These are phyloP conservation scores for Herpetotheres cachinnans DNA, from an alignment of 2,113 vertebrate species.

Conservation along the genomic window DNA sequence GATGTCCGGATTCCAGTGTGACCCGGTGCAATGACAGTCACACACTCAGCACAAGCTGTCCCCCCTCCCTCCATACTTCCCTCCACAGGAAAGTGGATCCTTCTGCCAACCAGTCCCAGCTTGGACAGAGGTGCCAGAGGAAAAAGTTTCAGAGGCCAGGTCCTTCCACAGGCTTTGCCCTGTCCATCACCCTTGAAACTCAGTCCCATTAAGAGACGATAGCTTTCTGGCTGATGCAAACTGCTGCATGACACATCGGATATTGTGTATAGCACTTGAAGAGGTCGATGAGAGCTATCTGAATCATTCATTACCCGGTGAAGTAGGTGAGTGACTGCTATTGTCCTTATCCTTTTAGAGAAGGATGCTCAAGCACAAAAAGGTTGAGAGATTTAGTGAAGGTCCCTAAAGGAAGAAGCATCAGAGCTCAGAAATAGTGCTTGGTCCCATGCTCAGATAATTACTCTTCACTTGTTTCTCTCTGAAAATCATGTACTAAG, in stretches of 20 bases:
- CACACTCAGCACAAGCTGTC: neutral
- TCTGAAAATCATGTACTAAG: neutral
- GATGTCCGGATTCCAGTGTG: neutral
- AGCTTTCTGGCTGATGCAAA: slow-evolving; percentile 26
- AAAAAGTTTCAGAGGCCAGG: neutral
- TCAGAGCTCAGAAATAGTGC: neutral
- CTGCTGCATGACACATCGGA: slow-evolving; percentile 9
- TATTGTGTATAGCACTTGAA: slow-evolving; percentile 9
- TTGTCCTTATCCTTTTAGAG: slow-evolving; percentile 32
- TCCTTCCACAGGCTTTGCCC: neutral
- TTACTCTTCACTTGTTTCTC: neutral
- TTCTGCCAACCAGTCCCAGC: neutral
- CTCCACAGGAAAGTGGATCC: neutral
- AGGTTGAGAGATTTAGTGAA: neutral
- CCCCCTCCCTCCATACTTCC: neutral
- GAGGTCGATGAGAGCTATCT: slow-evolving; percentile 36
- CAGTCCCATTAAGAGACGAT: neutral
- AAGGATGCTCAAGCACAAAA: slow-evolving; percentile 17
- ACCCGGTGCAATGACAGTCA: neutral
- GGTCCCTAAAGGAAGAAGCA: neutral
- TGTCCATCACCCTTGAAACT: neutral
- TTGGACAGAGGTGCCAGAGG: neutral
- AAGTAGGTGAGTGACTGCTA: slow-evolving; percentile 31
- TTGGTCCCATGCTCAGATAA: neutral
- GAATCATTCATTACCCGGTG: slow-evolving; percentile 38